Conservation (phyloP, 2,797 vertebrate species). For the Cryptoprocta ferox region DNA sequence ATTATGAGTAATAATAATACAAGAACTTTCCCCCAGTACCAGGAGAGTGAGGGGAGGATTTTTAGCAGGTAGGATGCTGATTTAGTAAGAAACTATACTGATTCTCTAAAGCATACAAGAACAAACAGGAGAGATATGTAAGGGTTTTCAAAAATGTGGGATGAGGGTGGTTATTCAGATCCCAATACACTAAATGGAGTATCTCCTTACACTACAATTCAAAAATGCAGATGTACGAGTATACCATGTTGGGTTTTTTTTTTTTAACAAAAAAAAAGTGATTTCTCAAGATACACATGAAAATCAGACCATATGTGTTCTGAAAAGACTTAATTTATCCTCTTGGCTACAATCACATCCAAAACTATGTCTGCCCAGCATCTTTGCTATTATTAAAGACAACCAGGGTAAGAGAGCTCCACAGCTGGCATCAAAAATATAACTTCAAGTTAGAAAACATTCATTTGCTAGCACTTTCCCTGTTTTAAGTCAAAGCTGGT, state of each 20-base stretch:
- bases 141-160: background rate
- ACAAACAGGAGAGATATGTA: background rate
- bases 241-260: background rate
- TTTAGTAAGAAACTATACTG: background rate
- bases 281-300: conserved; percentile 12
- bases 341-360: conserved; percentile 45
- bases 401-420: background rate
- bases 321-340: conserved; percentile 32
- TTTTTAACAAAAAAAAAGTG: conserved; percentile 22
- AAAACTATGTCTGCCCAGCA: conserved; percentile 12
- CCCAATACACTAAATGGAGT: background rate
- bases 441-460: conserved; percentile 46
- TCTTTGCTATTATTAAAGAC: conserved; percentile 57
- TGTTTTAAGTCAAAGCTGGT: conserved; percentile 21
- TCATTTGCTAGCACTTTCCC: background rate
- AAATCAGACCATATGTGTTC: conserved; percentile 56
- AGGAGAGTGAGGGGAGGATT: background rate
- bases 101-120: conserved; percentile 21
- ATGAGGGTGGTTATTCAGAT: background rate
- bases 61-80: background rate
- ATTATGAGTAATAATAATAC: background rate
- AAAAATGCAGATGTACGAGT: conserved; percentile 42
- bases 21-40: background rate
- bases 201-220: conserved; percentile 4
- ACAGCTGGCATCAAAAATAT: background rate